phyloP scores from a whole-genome alignment of 2,797 vertebrate genomes.

The Ambastaia sidthimunki region DNA sequence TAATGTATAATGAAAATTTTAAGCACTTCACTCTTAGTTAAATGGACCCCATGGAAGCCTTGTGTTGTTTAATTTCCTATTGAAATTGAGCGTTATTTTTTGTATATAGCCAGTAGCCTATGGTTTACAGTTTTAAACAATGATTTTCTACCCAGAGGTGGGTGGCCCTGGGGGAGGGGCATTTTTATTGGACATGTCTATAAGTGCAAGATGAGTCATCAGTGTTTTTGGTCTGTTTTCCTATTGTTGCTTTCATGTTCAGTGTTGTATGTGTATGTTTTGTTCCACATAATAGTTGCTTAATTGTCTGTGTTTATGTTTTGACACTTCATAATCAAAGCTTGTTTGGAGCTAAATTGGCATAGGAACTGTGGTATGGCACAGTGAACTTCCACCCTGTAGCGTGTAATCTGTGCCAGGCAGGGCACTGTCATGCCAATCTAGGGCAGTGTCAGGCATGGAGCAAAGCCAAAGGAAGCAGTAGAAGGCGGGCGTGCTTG shows the following conservation, averaged over 20 bases:
- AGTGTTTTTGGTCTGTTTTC: neutral
- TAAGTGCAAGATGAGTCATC: neutral
- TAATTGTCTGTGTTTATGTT: slow-evolving; percentile 52
- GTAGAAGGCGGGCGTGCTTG: slow-evolving; percentile 26
- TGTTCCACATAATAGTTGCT: slow-evolving; percentile 20
- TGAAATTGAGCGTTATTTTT: neutral
- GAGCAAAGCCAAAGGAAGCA: slow-evolving; percentile 51
- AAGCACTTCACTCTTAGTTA: neutral
- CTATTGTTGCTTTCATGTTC: neutral
- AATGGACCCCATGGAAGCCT: neutral
- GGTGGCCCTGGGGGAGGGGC: neutral
- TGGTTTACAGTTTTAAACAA: too few relatives aligned
- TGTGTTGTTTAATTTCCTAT: neutral
- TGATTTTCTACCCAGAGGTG: neutral
- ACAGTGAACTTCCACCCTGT: slow-evolving; percentile 50
- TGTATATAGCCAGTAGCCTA: neutral
- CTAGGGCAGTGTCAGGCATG: slow-evolving; percentile 41
- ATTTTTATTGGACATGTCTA: neutral
- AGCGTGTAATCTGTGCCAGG: slow-evolving; percentile 55
- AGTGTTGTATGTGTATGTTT: neutral
- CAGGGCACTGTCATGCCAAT: slow-evolving; percentile 19
- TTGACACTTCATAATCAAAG: slow-evolving; percentile 50
- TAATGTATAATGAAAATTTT: neutral
- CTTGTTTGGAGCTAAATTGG: slow-evolving; percentile 52
- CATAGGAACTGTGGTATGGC: slow-evolving; percentile 37